These are phyloP conservation scores for Amazona guildingii DNA, from an alignment of 2,113 vertebrate species.

Conservation along the genomic window DNA sequence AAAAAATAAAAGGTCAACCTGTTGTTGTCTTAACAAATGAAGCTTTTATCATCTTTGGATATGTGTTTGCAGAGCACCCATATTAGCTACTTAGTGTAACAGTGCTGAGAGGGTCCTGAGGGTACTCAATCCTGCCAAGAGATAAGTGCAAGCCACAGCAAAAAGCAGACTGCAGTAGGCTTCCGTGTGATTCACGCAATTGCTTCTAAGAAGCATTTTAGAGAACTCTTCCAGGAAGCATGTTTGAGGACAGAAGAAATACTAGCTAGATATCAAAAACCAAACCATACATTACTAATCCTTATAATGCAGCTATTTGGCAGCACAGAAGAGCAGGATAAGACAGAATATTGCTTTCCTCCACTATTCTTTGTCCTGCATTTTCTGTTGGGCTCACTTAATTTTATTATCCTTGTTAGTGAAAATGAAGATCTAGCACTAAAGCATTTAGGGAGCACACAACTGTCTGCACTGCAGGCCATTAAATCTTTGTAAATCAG, in stretches of 20 bases:
- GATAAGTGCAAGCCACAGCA: neutral
- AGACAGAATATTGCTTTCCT: neutral
- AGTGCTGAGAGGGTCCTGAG: neutral
- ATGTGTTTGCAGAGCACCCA: neutral
- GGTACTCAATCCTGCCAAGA: neutral
- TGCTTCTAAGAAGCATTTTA: neutral
- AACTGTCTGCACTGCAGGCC: neutral
- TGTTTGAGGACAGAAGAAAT: neutral
- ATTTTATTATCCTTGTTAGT: constrained; percentile 11
- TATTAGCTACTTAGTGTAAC: neutral
- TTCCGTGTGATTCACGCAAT: neutral
- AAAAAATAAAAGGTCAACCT: neutral
- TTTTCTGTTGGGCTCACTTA: neutral
- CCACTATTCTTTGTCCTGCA: neutral
- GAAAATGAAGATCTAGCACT: neutral
- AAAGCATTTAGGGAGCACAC: neutral
- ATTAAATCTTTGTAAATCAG: constrained; percentile 34
- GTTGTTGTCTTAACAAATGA: neutral
- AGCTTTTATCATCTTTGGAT: neutral
- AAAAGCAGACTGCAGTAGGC: neutral
- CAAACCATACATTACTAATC: neutral
- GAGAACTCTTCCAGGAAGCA: neutral
- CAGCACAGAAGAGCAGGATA: neutral
- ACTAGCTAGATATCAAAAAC: neutral
- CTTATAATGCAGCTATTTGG: neutral